These are phyloP conservation scores for Dasypogon diadema DNA, from an alignment of 2,888 invertebrate genomes.

Conservation along the genomic window DNA sequence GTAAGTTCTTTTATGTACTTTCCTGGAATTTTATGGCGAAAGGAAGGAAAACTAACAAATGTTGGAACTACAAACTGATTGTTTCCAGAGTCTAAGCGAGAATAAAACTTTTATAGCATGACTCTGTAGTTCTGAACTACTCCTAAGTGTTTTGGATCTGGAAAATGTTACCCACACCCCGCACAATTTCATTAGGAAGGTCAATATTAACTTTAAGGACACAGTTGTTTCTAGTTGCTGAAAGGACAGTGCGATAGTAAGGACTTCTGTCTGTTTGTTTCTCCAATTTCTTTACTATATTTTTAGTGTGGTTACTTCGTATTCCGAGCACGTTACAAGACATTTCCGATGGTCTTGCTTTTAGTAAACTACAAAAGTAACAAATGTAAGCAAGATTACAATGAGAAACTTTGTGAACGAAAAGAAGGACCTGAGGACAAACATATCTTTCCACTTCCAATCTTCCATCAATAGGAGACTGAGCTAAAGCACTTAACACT, in stretches of 20 bases:
- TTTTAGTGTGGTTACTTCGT: constrained; percentile 1
- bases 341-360: constrained; percentile 16
- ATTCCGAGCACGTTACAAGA: constrained; percentile 29
- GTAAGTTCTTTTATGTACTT: background rate
- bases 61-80: constrained; percentile 3
- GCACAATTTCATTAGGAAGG: constrained; percentile 28
- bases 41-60: background rate
- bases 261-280: constrained; percentile 11
- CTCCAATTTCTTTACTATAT: background rate
- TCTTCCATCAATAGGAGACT: too few species aligned
- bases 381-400: too few species aligned
- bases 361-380: too few species aligned
- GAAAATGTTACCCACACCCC: background rate
- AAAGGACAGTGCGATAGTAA: background rate
- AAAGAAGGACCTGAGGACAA: too few species aligned
- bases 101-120: background rate
- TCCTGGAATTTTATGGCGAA: background rate
- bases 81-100: background rate
- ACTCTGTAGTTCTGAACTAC: constrained; percentile 2
- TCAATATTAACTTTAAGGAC: constrained; percentile 32
- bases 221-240: constrained; percentile 4
- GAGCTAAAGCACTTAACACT: too few species aligned
- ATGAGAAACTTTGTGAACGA: too few species aligned
- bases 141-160: too few species aligned
- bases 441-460: too few species aligned